Percentiles rank a stretch among this genome's conserved stretches.
Evolutionary conservation across 2,888 invertebrate genomes (phyloP).

Genomic region (Drosophila percnosoma): DNA sequence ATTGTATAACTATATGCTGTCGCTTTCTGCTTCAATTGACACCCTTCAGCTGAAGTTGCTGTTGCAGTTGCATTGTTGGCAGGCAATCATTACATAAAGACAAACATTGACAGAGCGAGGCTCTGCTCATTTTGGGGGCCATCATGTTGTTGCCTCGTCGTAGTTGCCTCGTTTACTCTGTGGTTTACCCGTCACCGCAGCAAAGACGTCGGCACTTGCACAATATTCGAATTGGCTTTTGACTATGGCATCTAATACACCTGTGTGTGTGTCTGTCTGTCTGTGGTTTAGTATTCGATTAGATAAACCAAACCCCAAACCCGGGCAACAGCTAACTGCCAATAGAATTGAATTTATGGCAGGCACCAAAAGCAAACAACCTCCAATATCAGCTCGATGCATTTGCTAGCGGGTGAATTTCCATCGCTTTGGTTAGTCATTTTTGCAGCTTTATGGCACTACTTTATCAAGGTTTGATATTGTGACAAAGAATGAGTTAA

Average conservation of each 20-base stretch:
- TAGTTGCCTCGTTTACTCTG: conserved; percentile 10
- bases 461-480: not conserved
- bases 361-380: conserved; percentile 7
- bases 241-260: conserved; percentile 21
- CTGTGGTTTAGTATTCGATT: conserved; percentile 51
- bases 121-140: conserved; percentile 46
- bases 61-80: conserved; percentile 37
- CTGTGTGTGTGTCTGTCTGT: conserved; percentile 3
- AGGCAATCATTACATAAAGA: conserved; percentile 60
- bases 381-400: conserved; percentile 8
- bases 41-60: conserved; percentile 55
- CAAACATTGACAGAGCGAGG: conserved; percentile 58
- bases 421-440: not conserved
- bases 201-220: conserved; percentile 34
- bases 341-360: conserved; percentile 47
- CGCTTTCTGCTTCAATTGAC: conserved; percentile 79
- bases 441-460: conserved; percentile 5
- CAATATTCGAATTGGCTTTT: conserved; percentile 53
- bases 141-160: conserved; percentile 23
- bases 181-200: conserved; percentile 36
- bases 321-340: conserved; percentile 9
- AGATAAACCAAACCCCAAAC: conserved; percentile 37
- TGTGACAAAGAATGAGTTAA: not conserved
- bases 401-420: conserved; percentile 9
- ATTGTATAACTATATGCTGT: conserved; percentile 24